Evolutionary conservation across 2,888 invertebrate species (phyloP).

Genomic region (Baronia brevicornis): DNA sequence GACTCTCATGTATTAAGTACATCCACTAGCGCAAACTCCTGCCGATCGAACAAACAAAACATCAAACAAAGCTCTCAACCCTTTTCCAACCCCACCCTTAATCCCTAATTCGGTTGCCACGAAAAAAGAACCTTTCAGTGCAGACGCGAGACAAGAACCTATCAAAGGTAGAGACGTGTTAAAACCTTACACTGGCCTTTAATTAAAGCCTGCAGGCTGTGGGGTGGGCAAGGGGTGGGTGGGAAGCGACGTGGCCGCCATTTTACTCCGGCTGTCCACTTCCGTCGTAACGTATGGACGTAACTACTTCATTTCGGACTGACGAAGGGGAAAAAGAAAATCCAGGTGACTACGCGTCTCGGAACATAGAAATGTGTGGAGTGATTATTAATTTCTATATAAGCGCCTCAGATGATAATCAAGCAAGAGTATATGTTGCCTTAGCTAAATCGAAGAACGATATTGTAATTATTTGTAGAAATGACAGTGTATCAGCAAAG

Average conservation of each 20-base stretch:
- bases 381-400: no score
- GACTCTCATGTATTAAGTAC: conserved; percentile 10
- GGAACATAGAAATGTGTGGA: conserved; percentile 33
- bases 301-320: conserved; percentile 64
- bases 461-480: no score
- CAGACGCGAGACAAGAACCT: conserved; percentile 34
- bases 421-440: no score
- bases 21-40: conserved; percentile 17
- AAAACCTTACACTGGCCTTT: conserved; percentile 68
- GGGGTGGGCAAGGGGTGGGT: conserved; percentile 17
- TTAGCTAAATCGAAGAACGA: no score
- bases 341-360: conserved; percentile 44
- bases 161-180: conserved; percentile 56
- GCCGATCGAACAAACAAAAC: conserved; percentile 23
- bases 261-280: conserved; percentile 59
- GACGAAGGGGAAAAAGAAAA: conserved; percentile 59
- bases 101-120: conserved; percentile 30
- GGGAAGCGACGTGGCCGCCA: conserved; percentile 43
- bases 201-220: conserved; percentile 55
- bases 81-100: conserved; percentile 25
- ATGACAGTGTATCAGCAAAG: no score
- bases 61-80: conserved; percentile 29
- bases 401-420: no score
- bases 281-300: conserved; percentile 58
- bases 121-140: conserved; percentile 47